phyloP scores from a whole-genome alignment of 2,888 invertebrate genomes.

The Eupeodes latifasciatus region DNA sequence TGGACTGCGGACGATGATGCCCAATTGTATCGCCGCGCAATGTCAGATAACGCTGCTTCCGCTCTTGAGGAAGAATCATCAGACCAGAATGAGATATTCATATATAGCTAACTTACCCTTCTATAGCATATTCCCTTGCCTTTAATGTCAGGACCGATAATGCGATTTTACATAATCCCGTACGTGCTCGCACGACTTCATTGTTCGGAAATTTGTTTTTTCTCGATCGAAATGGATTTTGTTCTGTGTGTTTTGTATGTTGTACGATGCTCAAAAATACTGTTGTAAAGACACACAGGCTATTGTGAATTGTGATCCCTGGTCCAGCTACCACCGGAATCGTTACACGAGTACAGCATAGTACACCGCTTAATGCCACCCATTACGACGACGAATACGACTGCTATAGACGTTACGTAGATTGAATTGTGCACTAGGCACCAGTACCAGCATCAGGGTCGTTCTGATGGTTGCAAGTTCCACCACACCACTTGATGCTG shows the following conservation, averaged over 20 bases:
- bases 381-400: slow-evolving; percentile 68
- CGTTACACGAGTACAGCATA: slow-evolving; percentile 76
- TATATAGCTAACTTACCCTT: neutral
- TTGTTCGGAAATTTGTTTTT: slow-evolving; percentile 75
- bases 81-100: slow-evolving; percentile 16
- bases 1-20: slow-evolving; percentile 26
- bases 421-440: slow-evolving; percentile 73
- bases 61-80: slow-evolving; percentile 43
- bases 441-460: neutral
- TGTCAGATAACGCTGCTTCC: slow-evolving; percentile 58
- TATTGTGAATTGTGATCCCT: slow-evolving; percentile 62
- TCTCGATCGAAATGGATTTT: slow-evolving; percentile 67
- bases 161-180: slow-evolving; percentile 74
- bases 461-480: slow-evolving; percentile 45
- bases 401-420: slow-evolving; percentile 73
- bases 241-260: slow-evolving; percentile 65
- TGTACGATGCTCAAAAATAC: slow-evolving; percentile 66
- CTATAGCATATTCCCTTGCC: neutral
- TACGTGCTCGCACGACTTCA: slow-evolving; percentile 77
- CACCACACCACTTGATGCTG: neutral
- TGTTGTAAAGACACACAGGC: slow-evolving; percentile 70
- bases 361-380: slow-evolving; percentile 76
- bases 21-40: slow-evolving; percentile 62
- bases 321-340: slow-evolving; percentile 73
- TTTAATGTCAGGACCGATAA: slow-evolving; percentile 66